Percentiles rank a stretch among this genome's conserved stretches.
These are phyloP conservation scores for Esperia sulphurella DNA, from an alignment of 2,888 invertebrate genomes.

Conservation along the genomic window DNA sequence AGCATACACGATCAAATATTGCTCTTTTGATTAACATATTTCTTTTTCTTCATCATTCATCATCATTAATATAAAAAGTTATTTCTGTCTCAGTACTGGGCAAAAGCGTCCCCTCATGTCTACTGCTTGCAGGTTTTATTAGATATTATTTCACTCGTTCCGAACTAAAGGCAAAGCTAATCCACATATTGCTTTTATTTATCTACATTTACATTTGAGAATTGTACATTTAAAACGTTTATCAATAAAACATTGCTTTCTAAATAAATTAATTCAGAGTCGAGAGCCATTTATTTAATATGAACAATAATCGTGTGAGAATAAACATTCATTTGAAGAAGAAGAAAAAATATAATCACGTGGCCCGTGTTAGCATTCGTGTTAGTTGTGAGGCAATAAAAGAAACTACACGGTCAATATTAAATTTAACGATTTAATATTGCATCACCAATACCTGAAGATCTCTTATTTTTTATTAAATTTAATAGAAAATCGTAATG, in stretches of 20 bases:
- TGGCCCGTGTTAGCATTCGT: conserved; percentile 61
- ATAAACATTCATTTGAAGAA: conserved; percentile 65
- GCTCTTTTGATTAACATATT: too few relatives aligned
- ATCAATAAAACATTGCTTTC: conserved; percentile 34
- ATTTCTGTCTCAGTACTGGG: too few relatives aligned
- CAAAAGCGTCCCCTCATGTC: too few relatives aligned
- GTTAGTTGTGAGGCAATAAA: conserved; percentile 72
- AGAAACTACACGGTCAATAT: conserved; percentile 71
- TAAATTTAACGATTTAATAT: conserved; percentile 77
- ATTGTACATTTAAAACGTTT: neutral
- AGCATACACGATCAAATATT: too few relatives aligned
- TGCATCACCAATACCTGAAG: conserved; percentile 51
- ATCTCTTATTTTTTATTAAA: conserved; percentile 33
- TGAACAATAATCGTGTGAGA: conserved; percentile 69
- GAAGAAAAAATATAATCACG: conserved; percentile 58
- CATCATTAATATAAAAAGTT: too few relatives aligned
- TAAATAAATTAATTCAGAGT: conserved; percentile 45
- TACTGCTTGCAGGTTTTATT: too few relatives aligned
- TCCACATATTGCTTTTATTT: neutral
- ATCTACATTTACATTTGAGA: neutral
- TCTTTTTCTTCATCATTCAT: too few relatives aligned
- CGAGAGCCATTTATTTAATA: conserved; percentile 48
- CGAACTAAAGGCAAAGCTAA: too few relatives aligned
- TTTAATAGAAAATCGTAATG: conserved; percentile 28
- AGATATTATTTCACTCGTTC: too few relatives aligned